A percentile compares a stretch with the other conserved stretches of the same genome.
Evolutionary conservation across 2,113 vertebrate species (phyloP).

Genomic region (Triplophysa rosa): DNA sequence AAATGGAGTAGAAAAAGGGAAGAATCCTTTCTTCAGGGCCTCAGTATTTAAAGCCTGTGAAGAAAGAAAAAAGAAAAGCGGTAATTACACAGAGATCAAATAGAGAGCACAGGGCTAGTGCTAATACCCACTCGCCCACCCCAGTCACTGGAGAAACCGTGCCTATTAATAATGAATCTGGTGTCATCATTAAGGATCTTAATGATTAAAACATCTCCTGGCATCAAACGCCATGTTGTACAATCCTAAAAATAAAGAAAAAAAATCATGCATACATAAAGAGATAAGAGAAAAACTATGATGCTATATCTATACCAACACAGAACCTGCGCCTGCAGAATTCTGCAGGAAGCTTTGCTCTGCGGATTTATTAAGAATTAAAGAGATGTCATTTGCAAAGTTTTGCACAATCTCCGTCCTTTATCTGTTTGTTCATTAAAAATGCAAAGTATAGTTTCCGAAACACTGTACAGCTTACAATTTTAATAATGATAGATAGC

Average conservation of each 20-base stretch:
- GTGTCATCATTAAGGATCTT: slow-evolving; percentile 77
- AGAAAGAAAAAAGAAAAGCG: slow-evolving; percentile 27
- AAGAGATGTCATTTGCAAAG: too few relatives aligned
- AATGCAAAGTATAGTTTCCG: too few relatives aligned
- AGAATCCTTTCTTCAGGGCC: slow-evolving; percentile 41
- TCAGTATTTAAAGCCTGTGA: slow-evolving; percentile 53
- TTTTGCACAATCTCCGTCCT: too few relatives aligned
- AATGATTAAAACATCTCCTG: slow-evolving; percentile 81
- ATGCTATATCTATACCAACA: too few relatives aligned
- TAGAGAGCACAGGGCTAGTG: slow-evolving; percentile 53
- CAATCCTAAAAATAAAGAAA: slow-evolving; percentile 28
- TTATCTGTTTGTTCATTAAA: too few relatives aligned
- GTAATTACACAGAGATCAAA: slow-evolving; percentile 66
- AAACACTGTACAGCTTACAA: too few relatives aligned
- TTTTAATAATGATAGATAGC: too few relatives aligned
- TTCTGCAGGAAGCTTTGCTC: too few relatives aligned
- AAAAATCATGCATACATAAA: background rate
- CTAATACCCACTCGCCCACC: slow-evolving; percentile 47
- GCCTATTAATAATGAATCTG: slow-evolving; percentile 81
- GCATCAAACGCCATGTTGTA: slow-evolving; percentile 70
- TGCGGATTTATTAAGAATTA: too few relatives aligned
- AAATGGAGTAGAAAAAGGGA: slow-evolving; percentile 44
- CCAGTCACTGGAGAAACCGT: slow-evolving; percentile 64
- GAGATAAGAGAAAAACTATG: too few relatives aligned
- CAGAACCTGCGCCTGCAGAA: too few relatives aligned